Evolutionary conservation across 2,888 invertebrate genomes (phyloP), one percentile per base, ranked within the genome.

Genomic region (Drosophila hamatofila): DNA sequence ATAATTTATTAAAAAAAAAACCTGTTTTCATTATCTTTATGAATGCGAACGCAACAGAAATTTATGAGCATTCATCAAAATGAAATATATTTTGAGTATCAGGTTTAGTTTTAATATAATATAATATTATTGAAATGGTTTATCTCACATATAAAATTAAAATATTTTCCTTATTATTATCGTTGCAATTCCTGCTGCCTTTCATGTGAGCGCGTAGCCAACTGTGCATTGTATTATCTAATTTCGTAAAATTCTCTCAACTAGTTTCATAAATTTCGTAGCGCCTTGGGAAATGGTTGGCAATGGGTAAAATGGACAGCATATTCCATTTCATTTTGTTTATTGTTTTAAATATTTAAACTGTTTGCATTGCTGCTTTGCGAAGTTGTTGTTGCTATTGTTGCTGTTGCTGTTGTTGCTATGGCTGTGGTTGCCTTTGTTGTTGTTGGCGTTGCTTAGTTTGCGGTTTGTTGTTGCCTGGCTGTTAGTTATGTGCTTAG

Each of bases 271-370:
- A 69, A 77, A 61, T 58, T 55, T 68, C 23, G 9, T 39, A 54
- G 16, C 44, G 51, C 52, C 44, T 55, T 75, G 62, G 62, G 59
- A 71, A 58, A 56, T 58, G 44, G 49, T 55, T 30, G 30, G 37
- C 44, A 33, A 23, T 27, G 25, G 30, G 3, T 2, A 33, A 21
- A 56, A 60, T 41, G 63, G 54, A 59, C 64, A 69, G 61, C 64
- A 74, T 74, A 77, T 81, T 78, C 70, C 71, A 83, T 81, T 85
- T 80, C 79, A 77, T 81, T 79, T 79, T 74, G 79, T 83, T 83
- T 75, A 85, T 79, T 85, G 77, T 74, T 77, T 74, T 58, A 72
- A 75, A 84, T 81, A 83, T 74, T 79, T 74, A 72, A 75, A 75
- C 77, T 74, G 81, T 72, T 78, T 75, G 73, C 58, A 6, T 64